Evolutionary conservation across 2,888 invertebrate species (phyloP).

Genomic region (Drosophila suboccidentalis): DNA sequence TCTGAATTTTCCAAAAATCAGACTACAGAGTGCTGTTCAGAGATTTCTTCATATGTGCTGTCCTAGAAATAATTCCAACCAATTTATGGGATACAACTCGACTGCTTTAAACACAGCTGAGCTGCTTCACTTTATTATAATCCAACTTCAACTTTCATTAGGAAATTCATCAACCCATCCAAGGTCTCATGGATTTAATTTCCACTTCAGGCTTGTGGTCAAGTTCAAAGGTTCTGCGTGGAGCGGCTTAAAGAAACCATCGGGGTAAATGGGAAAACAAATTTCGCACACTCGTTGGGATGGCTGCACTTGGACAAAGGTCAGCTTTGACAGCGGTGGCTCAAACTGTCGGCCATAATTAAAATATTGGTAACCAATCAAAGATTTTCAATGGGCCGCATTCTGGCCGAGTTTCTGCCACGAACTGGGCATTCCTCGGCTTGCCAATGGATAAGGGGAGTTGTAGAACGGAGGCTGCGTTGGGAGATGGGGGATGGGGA

Average conservation of each 20-base stretch:
- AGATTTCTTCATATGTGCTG: neutral
- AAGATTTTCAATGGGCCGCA: conserved; percentile 62
- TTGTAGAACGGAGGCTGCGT: neutral
- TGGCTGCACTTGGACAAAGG: conserved; percentile 58
- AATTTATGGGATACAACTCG: neutral
- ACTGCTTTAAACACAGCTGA: neutral
- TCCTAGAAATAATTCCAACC: neutral
- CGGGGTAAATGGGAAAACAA: conserved; percentile 53
- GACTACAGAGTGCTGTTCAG: neutral
- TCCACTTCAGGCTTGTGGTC: neutral
- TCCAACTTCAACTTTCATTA: neutral
- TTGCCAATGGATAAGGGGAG: neutral
- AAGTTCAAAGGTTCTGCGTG: conserved; percentile 8
- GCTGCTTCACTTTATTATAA: neutral
- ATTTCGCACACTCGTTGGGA: conserved; percentile 34
- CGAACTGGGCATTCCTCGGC: conserved; percentile 9
- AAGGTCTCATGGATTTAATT: neutral
- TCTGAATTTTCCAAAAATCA: too few species aligned
- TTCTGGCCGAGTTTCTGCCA: conserved; percentile 5
- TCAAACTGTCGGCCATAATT: conserved; percentile 69
- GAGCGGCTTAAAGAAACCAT: neutral
- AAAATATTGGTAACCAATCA: conserved; percentile 83
- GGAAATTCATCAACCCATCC: neutral
- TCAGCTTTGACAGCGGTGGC: conserved; percentile 43
- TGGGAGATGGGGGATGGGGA: neutral